Conservation (phyloP, 2,113 vertebrate genomes). For the Sinocyclocheilus maitianheensis region DNA sequence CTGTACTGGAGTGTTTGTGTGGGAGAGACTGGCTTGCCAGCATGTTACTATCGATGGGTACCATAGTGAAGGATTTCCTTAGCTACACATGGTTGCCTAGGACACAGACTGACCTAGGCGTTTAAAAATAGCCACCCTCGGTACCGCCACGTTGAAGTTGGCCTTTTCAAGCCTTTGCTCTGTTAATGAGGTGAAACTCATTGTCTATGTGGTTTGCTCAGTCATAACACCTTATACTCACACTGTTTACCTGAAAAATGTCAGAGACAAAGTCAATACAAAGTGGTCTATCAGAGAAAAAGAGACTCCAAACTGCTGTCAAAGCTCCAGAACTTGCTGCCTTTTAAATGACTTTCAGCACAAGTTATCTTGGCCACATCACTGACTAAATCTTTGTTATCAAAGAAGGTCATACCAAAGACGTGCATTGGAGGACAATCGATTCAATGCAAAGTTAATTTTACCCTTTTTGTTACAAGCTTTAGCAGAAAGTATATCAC, state of each 20-base stretch:
- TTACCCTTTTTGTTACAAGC: background rate
- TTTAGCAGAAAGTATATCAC: background rate
- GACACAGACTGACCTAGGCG: conserved; percentile 71
- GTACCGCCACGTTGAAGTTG: conserved; percentile 29
- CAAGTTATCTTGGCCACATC: background rate
- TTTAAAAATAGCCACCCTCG: conserved; percentile 71
- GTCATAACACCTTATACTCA: conserved; percentile 37
- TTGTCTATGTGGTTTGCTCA: conserved; percentile 41
- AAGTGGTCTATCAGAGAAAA: conserved; percentile 13
- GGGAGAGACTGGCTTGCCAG: conserved; percentile 31
- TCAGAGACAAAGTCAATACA: background rate
- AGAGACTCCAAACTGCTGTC: background rate
- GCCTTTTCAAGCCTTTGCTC: conserved; percentile 39
- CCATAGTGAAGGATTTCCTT: conserved; percentile 60
- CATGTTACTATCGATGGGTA: conserved; percentile 38
- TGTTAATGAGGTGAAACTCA: conserved; percentile 45
- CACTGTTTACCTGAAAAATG: background rate
- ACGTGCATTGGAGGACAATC: background rate
- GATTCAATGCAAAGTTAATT: background rate
- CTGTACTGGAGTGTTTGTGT: conserved; percentile 32
- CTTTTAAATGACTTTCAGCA: background rate
- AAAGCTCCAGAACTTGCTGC: background rate
- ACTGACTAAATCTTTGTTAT: conserved; percentile 5
- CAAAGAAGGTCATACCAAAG: conserved; percentile 1
- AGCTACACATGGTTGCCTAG: conserved; percentile 72